phyloP scores from a whole-genome alignment of 2,797 vertebrate species.

The Enteromius viviparus region DNA sequence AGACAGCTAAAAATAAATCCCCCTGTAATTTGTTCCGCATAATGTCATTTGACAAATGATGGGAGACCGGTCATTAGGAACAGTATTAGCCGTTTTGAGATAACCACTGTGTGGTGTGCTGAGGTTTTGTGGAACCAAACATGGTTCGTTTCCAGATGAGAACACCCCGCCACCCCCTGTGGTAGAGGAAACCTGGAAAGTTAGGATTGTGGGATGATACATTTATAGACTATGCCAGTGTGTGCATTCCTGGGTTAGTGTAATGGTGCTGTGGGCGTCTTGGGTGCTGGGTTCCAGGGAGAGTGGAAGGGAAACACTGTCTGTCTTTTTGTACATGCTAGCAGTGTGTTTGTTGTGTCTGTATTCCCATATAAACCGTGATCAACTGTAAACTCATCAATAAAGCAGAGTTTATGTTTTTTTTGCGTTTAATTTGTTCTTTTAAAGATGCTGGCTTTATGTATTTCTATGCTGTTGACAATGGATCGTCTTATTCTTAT shows the following conservation, averaged over 20 bases:
- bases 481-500: not conserved
- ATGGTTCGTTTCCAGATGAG: conserved; percentile 69
- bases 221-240: conserved; percentile 78
- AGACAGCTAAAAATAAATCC: conserved; percentile 65
- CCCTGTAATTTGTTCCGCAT: conserved; percentile 63
- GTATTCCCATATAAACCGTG: not conserved
- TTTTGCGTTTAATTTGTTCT: not conserved
- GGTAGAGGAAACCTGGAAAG: conserved; percentile 68
- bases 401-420: not conserved
- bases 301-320: not conserved
- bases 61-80: conserved; percentile 69
- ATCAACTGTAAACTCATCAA: not conserved
- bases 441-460: not conserved
- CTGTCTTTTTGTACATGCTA: conserved; percentile 19
- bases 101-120: conserved; percentile 62
- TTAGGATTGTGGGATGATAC: conserved; percentile 75
- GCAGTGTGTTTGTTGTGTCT: conserved; percentile 11
- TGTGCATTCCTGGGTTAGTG: conserved; percentile 76
- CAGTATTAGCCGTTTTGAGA: conserved; percentile 68
- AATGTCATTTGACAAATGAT: conserved; percentile 64
- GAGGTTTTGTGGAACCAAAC: conserved; percentile 64
- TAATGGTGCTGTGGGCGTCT: conserved; percentile 71
- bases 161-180: conserved; percentile 62
- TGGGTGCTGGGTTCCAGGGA: conserved; percentile 50
- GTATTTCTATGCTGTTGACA: not conserved